Evolutionary conservation across 2,797 vertebrate species (phyloP).

Genomic region (Tamandua tetradactyla): DNA sequence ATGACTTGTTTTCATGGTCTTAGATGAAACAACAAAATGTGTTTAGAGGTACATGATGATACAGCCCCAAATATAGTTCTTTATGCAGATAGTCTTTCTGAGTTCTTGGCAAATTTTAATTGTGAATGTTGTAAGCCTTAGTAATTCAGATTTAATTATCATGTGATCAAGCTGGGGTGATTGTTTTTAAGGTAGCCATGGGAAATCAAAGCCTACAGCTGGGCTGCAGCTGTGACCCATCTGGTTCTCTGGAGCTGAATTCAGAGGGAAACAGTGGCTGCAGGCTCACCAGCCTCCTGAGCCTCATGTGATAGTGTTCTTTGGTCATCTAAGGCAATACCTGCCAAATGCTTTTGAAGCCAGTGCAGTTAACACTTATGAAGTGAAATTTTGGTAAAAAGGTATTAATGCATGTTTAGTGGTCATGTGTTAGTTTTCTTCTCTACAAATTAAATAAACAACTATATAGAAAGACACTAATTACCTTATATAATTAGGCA

Average conservation of each 20-base stretch:
- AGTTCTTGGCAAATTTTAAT: conserved; percentile 78
- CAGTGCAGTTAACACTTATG: conserved; percentile 72
- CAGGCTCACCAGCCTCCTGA: conserved; percentile 8
- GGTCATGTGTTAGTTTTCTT: conserved; percentile 15
- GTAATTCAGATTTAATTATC: conserved; percentile 82
- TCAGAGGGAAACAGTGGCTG: conserved; percentile 47
- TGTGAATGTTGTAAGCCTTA: conserved; percentile 71
- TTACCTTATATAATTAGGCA: conserved; percentile 30
- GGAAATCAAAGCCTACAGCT: conserved; percentile 82
- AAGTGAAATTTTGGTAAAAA: conserved; percentile 71
- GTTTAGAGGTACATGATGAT: not conserved
- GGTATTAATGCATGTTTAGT: not conserved
- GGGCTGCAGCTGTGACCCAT: conserved; percentile 82
- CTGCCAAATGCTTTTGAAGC: conserved; percentile 63
- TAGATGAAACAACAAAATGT: not conserved
- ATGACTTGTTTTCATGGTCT: not conserved
- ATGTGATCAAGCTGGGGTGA: conserved; percentile 78
- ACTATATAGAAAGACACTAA: not conserved
- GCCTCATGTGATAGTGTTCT: conserved; percentile 62
- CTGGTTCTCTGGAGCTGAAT: conserved; percentile 76
- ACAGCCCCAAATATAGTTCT: conserved; percentile 63
- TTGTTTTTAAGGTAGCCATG: conserved; percentile 80
- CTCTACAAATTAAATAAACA: conserved; percentile 35
- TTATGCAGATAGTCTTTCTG: conserved; percentile 75
- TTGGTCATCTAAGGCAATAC: conserved; percentile 65